A percentile compares a stretch with the other conserved stretches of the same genome.
phyloP scores from a whole-genome alignment of 2,888 invertebrate species.

The Sesamia inferens region DNA sequence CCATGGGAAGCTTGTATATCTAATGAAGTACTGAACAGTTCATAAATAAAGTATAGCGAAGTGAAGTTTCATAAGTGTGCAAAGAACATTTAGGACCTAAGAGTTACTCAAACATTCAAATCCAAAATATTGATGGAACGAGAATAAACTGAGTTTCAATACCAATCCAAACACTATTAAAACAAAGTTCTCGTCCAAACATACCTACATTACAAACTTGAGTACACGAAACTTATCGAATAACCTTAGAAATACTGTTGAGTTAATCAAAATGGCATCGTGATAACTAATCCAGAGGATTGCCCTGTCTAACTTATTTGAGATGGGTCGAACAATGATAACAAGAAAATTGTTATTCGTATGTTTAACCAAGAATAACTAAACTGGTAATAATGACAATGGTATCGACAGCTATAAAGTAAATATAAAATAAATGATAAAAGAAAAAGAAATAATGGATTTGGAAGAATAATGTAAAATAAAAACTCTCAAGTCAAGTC shows the following conservation, averaged over 20 bases:
- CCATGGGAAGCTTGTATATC: too few species aligned
- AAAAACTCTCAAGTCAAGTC: not conserved
- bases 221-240: conserved; percentile 54
- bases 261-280: conserved; percentile 62
- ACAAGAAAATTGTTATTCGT: conserved; percentile 54
- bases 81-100: not conserved
- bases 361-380: conserved; percentile 25
- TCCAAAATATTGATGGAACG: not conserved
- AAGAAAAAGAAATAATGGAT: not conserved
- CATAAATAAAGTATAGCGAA: not conserved
- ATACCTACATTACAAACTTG: conserved; percentile 44
- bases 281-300: conserved; percentile 63
- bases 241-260: conserved; percentile 48
- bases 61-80: not conserved
- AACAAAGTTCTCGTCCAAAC: conserved; percentile 31
- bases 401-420: not conserved
- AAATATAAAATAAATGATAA: not conserved
- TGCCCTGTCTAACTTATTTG: conserved; percentile 64
- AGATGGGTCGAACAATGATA: conserved; percentile 62
- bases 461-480: not conserved
- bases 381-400: conserved; percentile 37
- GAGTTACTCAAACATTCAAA: not conserved
- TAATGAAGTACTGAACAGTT: not conserved
- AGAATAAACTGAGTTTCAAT: not conserved
- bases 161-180: conserved; percentile 21